A percentile compares a stretch with the other conserved stretches of the same genome.
Evolutionary conservation across 2,888 invertebrate species (phyloP).

Genomic region (Polyommatus iphigenia): DNA sequence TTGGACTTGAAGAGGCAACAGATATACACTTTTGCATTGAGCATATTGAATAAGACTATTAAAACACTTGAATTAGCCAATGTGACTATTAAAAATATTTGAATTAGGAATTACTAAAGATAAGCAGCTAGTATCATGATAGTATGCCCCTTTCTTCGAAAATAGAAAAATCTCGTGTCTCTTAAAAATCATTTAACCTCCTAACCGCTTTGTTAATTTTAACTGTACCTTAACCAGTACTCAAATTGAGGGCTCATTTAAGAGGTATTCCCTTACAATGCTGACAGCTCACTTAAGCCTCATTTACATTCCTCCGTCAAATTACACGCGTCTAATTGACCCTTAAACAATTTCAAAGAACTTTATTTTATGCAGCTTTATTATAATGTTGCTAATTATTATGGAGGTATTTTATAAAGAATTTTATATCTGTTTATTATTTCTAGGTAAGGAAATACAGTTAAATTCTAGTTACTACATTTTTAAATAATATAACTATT

Average conservation of each 20-base stretch:
- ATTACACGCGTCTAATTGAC: slow-evolving; percentile 22
- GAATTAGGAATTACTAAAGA: too few species aligned
- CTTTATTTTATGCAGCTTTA: slow-evolving; percentile 5
- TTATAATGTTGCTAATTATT: background rate
- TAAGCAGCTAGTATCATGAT: too few species aligned
- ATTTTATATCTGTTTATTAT: background rate
- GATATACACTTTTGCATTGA: too few species aligned
- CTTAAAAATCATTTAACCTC: background rate
- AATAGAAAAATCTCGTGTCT: background rate
- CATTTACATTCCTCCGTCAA: slow-evolving; percentile 11
- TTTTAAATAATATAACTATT: too few species aligned
- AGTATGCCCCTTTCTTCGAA: too few species aligned
- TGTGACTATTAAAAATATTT: too few species aligned
- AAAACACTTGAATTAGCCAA: too few species aligned
- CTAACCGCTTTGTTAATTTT: background rate
- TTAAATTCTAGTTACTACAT: too few species aligned
- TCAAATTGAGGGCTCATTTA: background rate
- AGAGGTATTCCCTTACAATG: slow-evolving; percentile 18
- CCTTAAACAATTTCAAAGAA: slow-evolving; percentile 14
- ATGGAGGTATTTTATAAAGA: background rate
- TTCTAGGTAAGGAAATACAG: background rate
- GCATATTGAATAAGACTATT: too few species aligned
- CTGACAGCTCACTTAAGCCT: slow-evolving; percentile 17
- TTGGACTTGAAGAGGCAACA: too few species aligned
- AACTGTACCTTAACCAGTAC: background rate